Evolutionary conservation across 2,113 vertebrate species (phyloP).

Genomic region (Pteruthius melanotis): DNA sequence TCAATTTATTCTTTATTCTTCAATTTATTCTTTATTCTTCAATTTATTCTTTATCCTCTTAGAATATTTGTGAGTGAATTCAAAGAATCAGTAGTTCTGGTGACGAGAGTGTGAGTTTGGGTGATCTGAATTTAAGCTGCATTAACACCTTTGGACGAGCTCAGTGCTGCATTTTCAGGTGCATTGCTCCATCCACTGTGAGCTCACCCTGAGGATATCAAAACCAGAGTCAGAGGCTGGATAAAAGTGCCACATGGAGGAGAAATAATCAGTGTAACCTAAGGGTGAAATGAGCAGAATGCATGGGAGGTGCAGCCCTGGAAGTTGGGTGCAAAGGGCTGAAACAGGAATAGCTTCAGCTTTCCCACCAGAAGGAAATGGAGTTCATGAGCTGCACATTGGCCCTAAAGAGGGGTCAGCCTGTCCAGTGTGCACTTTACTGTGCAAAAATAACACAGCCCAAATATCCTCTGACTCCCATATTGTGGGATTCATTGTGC

Average conservation of each 20-base stretch:
- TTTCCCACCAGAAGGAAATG: neutral
- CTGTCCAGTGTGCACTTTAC: neutral
- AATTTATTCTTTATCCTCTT: neutral
- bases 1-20: neutral
- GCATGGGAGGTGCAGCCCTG: neutral
- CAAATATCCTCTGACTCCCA: neutral
- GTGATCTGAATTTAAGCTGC: neutral
- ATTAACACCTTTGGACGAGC: neutral
- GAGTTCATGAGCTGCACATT: neutral
- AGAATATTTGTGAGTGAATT: neutral
- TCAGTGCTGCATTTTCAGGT: neutral
- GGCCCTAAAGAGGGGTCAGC: neutral
- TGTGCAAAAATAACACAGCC: neutral
- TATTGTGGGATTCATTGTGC: neutral
- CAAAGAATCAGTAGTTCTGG: neutral
- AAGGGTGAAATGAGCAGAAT: neutral
- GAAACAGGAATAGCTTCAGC: neutral
- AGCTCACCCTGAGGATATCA: neutral
- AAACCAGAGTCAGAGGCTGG: neutral
- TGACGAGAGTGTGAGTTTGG: neutral
- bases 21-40: neutral
- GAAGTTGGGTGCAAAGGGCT: neutral
- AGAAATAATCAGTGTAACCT: neutral
- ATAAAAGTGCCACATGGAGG: neutral
- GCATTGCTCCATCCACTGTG: neutral